Percentiles rank a stretch among this genome's conserved stretches.
Conservation (phyloP, 2,888 invertebrate genomes). For the Brachynemurus nebulosus region DNA sequence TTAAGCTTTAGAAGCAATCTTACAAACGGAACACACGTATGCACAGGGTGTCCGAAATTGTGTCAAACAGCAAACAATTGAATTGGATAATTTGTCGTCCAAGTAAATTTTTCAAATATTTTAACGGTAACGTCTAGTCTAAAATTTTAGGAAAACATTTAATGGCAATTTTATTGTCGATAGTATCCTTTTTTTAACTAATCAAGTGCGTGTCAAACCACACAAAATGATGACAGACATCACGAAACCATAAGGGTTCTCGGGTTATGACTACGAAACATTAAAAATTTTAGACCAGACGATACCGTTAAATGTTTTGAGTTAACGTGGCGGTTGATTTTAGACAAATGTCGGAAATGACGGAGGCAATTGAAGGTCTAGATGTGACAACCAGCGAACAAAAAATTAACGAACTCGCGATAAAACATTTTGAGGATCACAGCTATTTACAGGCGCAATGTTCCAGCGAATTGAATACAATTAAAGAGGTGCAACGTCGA, state of each 20-base stretch:
- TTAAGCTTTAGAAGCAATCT: conserved; percentile 72
- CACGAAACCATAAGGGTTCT: too few relatives aligned
- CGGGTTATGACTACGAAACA: too few relatives aligned
- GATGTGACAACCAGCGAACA: conserved; percentile 66
- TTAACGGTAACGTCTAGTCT: too few relatives aligned
- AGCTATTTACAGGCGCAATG: conserved; percentile 74
- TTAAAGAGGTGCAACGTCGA: conserved; percentile 70
- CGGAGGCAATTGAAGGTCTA: conserved; percentile 63
- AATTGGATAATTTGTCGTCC: conserved; percentile 53
- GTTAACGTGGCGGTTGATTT: conserved; percentile 16
- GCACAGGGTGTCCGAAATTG: conserved; percentile 66
- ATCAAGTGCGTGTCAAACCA: too few relatives aligned
- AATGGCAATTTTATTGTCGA: too few relatives aligned
- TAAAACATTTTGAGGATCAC: conserved; percentile 68
- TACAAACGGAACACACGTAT: conserved; percentile 78
- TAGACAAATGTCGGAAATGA: conserved; percentile 82
- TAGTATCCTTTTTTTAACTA: too few relatives aligned
- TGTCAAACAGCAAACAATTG: conserved; percentile 55
- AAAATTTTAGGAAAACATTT: too few relatives aligned
- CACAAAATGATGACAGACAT: too few relatives aligned
- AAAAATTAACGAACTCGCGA: conserved; percentile 73
- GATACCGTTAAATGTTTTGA: conserved; percentile 7
- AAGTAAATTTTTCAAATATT: too few relatives aligned
- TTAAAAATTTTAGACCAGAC: too few relatives aligned
- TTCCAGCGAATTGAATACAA: conserved; percentile 71